Evolutionary conservation across 2,113 vertebrate species (phyloP).

Genomic region (Halichoerus grypus): DNA sequence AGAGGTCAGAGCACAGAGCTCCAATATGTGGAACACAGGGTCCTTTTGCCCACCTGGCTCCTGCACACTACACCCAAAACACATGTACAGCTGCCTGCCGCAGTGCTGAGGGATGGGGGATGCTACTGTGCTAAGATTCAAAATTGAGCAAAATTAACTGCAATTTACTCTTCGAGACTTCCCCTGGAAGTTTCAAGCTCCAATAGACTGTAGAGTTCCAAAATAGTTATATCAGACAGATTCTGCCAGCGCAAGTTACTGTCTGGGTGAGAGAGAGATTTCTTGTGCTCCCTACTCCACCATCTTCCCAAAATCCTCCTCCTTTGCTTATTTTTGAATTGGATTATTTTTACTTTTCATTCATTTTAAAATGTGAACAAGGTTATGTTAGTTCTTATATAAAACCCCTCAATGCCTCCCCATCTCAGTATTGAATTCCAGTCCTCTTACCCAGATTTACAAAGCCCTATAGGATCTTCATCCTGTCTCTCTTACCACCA

Average conservation of each 20-base stretch:
- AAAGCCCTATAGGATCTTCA: not conserved
- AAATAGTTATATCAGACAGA: not conserved
- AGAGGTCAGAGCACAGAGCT: not conserved
- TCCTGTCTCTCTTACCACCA: not conserved
- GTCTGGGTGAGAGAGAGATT: not conserved
- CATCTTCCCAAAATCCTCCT: not conserved
- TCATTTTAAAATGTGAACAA: not conserved
- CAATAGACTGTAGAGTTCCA: not conserved
- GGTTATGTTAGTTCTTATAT: not conserved
- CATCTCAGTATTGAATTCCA: not conserved
- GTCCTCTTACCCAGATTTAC: not conserved
- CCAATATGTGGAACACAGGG: not conserved
- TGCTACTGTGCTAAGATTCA: not conserved
- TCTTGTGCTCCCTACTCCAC: not conserved
- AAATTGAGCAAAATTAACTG: not conserved
- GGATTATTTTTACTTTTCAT: not conserved
- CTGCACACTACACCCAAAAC: not conserved
- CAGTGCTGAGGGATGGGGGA: not conserved
- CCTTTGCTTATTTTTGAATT: not conserved
- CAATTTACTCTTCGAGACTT: not conserved
- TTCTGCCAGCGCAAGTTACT: not conserved
- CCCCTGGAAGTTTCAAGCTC: not conserved
- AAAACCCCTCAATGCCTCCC: not conserved
- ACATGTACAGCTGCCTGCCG: not conserved
- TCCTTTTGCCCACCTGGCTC: not conserved